Evolutionary conservation across 2,113 vertebrate genomes (phyloP).

Genomic region (Chauna torquata): DNA sequence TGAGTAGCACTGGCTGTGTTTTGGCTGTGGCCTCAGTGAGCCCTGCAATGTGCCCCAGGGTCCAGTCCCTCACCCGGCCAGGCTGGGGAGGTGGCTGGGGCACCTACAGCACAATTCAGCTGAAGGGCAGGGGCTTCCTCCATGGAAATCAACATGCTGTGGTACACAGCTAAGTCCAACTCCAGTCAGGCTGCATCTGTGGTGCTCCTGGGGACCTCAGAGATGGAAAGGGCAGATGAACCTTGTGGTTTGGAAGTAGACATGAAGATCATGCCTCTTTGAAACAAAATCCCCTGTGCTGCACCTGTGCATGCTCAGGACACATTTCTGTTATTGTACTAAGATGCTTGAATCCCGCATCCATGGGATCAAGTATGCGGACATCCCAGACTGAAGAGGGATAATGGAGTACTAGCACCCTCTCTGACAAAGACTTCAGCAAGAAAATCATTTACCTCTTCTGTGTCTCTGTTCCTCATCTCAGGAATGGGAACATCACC

Average conservation of each 20-base stretch:
- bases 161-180: background rate
- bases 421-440: background rate
- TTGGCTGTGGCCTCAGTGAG: background rate
- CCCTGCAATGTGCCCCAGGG: background rate
- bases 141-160: background rate
- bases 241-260: background rate
- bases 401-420: background rate
- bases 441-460: background rate
- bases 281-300: background rate
- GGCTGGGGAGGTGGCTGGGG: background rate
- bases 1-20: background rate
- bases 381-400: background rate
- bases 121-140: background rate
- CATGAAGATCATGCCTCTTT: background rate
- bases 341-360: background rate
- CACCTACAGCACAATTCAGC: background rate
- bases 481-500: background rate
- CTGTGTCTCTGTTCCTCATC: background rate
- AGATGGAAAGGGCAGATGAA: background rate
- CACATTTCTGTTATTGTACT: background rate
- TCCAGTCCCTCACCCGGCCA: background rate
- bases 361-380: accelerated
- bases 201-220: background rate
- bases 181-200: background rate
- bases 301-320: background rate